A percentile compares a stretch with the other conserved stretches of the same genome.
phyloP scores from a whole-genome alignment of 2,797 vertebrate species.

The Hephaestus fuliginosus region DNA sequence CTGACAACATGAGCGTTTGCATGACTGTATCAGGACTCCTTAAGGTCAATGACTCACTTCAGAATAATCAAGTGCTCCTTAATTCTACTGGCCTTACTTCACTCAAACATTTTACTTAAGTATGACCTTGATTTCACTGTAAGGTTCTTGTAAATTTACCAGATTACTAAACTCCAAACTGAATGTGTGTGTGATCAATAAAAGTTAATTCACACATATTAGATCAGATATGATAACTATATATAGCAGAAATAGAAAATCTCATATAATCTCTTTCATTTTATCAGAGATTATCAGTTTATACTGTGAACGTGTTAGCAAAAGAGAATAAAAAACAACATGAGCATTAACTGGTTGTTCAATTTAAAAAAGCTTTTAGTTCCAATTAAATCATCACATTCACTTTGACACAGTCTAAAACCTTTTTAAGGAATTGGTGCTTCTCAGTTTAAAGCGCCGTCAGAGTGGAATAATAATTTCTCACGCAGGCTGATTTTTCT shows the following conservation, averaged over 20 bases:
- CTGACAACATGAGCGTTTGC: slow-evolving; percentile 4
- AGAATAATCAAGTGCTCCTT: slow-evolving; percentile 9
- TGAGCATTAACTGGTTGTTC: no score
- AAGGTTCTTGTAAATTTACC: not conserved
- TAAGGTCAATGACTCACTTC: slow-evolving; percentile 33
- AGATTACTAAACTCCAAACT: not conserved
- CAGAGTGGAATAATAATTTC: no score
- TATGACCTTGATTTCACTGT: not conserved
- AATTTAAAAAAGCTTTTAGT: no score
- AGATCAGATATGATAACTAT: not conserved
- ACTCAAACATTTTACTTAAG: slow-evolving; percentile 3
- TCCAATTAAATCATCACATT: no score
- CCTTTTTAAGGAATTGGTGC: no score
- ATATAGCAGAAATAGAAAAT: not conserved
- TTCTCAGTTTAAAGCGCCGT: no score
- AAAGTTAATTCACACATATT: not conserved
- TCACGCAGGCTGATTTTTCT: no score
- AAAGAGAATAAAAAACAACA: not conserved
- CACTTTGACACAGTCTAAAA: no score
- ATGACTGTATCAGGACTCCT: slow-evolving; percentile 24
- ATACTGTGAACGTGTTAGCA: not conserved
- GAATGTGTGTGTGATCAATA: not conserved
- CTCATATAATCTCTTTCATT: no score
- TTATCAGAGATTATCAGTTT: not conserved
- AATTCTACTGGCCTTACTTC: slow-evolving; percentile 10